Evolutionary conservation across 2,888 invertebrate species (phyloP), one percentile per base, ranked within the genome.

Genomic region (Exocentrus adspersus): DNA sequence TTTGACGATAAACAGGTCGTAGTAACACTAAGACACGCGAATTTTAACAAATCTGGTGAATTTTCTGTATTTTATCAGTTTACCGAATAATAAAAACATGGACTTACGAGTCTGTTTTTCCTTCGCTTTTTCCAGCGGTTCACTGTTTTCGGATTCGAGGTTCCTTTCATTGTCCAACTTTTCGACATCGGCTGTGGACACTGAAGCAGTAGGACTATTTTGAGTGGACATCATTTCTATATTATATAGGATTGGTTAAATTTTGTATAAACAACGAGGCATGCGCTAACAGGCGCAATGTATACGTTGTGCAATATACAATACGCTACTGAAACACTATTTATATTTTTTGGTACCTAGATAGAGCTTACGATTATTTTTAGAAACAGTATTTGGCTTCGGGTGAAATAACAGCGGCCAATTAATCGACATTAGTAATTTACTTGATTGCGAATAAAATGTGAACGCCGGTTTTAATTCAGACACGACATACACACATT

Each of bases 31-130:
- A 37, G 14, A 12, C 14, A 37, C 14, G n/a, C 2, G 37, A 37
- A 37, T n/a, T 37, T 1, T 37, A 30, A 30, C 10, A 12, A n/a
- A 37, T 19, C 43, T 43, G 19, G 43, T n/a, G n/a, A 9, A 19
- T 19, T 19, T 16, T 17, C 4, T 43, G 7, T 43, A 19, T 43
- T 43, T 19, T 43, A 43, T 10, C 4, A 7, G 19, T n/a, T n/a
- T n/a, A n/a, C n/a, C n/a, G n/a, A n/a, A n/a, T n/a, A 12, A 14
- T n/a, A 37, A 37, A 37, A 37, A 37, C 2, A n/a, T 2, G n/a
- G 68, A 78, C 79, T 77, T 72, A 79, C 79, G 78, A 21, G 75
- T 77, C 30, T 74, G 68, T 71, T 74, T 77, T 65, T 73, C 75
- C 69, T 78, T 78, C 16, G 72, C 70, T 65, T 75, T 78, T 68